Evolutionary conservation across 2,888 invertebrate species (phyloP).

Genomic region (Apamea anceps): DNA sequence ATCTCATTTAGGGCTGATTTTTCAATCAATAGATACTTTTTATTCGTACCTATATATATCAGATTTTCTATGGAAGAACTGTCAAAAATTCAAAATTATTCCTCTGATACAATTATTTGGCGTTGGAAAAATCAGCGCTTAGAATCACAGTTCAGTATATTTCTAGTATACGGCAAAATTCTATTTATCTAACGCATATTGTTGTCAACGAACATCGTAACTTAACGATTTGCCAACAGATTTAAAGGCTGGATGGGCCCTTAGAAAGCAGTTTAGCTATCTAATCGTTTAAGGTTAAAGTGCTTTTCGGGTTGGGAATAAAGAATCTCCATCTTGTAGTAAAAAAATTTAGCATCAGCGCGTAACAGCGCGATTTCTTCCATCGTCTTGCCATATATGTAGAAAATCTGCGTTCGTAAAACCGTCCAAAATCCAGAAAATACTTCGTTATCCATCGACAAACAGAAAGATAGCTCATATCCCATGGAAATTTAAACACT

Average conservation of each 20-base stretch:
- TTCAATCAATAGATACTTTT: too few relatives aligned
- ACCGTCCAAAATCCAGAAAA: not conserved
- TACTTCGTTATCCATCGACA: constrained; percentile 9
- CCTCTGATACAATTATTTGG: too few relatives aligned
- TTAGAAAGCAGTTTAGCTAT: not conserved
- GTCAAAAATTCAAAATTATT: too few relatives aligned
- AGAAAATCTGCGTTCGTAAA: not conserved
- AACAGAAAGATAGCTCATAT: constrained; percentile 10
- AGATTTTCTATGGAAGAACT: too few relatives aligned
- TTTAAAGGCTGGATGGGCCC: not conserved
- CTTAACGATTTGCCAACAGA: not conserved
- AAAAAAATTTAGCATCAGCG: not conserved
- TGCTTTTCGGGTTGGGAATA: not conserved
- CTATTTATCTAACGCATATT: not conserved
- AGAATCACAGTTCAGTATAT: not conserved
- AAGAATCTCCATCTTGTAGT: not conserved
- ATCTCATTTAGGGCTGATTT: not conserved
- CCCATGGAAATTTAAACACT: constrained; percentile 17
- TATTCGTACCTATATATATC: too few relatives aligned
- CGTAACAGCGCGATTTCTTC: not conserved
- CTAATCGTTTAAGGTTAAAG: not conserved
- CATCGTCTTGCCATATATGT: not conserved
- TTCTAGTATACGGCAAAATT: not conserved
- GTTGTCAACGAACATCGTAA: not conserved
- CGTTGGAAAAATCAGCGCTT: too few relatives aligned